phyloP scores from a whole-genome alignment of 1,140 invertebrate genomes.

The Drosophila pandora region DNA sequence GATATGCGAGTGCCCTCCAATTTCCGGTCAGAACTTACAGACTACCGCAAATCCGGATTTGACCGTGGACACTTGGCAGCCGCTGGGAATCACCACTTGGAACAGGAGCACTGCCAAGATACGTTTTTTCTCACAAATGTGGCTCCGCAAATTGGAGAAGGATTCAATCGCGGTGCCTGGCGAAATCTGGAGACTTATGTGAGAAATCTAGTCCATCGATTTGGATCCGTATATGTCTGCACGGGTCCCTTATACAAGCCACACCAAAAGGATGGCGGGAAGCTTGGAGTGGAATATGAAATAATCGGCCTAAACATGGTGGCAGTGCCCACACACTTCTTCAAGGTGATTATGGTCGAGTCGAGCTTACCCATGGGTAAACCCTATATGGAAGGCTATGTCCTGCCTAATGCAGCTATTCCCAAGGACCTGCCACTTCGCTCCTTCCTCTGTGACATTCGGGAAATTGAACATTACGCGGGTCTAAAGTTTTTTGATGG shows the following conservation, averaged over 20 bases:
- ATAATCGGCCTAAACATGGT: conserved; percentile 97
- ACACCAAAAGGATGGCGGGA: conserved; percentile 91
- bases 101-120: conserved; percentile 90
- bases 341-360: conserved; percentile 95
- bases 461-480: conserved; percentile 94
- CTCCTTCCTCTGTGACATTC: conserved; percentile 93
- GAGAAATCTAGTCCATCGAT: conserved; percentile 89
- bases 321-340: conserved; percentile 99
- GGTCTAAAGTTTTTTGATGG: conserved; percentile 96
- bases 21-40: conserved; percentile 91
- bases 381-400: conserved; percentile 96
- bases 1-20: conserved; percentile 93
- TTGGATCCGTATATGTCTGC: conserved; percentile 96
- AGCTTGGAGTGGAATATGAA: conserved; percentile 96
- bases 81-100: conserved; percentile 94
- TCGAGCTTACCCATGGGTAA: conserved; percentile 85
- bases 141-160: conserved; percentile 97
- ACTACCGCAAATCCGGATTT: conserved; percentile 96
- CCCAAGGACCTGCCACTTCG: conserved; percentile 89
- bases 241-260: conserved; percentile 98
- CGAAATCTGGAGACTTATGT: conserved; percentile 85
- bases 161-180: conserved; percentile 97
- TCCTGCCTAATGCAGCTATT: conserved; percentile 95
- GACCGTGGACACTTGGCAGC: conserved; percentile 98
- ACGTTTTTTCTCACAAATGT: conserved; percentile 98